Evolutionary conservation across 2,888 invertebrate genomes (phyloP).

Genomic region (Therioaphis trifolii): DNA sequence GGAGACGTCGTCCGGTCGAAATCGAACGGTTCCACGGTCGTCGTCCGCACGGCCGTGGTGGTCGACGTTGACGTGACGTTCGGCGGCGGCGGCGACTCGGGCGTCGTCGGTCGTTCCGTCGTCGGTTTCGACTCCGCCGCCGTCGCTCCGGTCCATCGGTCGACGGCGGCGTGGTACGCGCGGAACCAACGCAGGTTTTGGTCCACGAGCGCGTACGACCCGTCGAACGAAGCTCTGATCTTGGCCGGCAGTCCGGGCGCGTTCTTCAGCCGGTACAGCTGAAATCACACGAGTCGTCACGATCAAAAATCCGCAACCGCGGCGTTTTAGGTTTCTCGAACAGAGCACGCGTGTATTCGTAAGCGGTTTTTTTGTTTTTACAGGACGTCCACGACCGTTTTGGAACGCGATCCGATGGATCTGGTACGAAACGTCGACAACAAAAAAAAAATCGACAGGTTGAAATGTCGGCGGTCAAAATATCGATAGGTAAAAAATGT

Average conservation of each 20-base stretch:
- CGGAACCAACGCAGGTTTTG: constrained; percentile 11
- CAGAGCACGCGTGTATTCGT: no score
- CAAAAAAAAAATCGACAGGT: no score
- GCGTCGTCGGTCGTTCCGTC: neutral
- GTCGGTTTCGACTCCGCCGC: neutral
- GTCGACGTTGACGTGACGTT: neutral
- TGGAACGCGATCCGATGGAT: no score
- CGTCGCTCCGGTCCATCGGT: neutral
- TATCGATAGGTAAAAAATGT: no score
- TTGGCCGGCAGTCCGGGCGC: neutral
- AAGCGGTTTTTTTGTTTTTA: no score
- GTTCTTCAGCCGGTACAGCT: constrained; percentile 12
- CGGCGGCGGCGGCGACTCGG: neutral
- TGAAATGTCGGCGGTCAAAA: no score
- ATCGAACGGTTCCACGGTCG: neutral
- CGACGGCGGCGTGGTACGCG: neutral
- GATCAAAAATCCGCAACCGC: no score
- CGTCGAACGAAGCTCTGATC: constrained; percentile 2
- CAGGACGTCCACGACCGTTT: no score
- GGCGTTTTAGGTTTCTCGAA: no score
- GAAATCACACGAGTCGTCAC: neutral
- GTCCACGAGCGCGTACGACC: neutral
- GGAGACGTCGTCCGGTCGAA: neutral
- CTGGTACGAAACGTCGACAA: no score
- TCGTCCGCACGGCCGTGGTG: neutral